Base-by-base conservation (phyloP, 2,888 invertebrate species). In the Catocala fraxini region DNA sequence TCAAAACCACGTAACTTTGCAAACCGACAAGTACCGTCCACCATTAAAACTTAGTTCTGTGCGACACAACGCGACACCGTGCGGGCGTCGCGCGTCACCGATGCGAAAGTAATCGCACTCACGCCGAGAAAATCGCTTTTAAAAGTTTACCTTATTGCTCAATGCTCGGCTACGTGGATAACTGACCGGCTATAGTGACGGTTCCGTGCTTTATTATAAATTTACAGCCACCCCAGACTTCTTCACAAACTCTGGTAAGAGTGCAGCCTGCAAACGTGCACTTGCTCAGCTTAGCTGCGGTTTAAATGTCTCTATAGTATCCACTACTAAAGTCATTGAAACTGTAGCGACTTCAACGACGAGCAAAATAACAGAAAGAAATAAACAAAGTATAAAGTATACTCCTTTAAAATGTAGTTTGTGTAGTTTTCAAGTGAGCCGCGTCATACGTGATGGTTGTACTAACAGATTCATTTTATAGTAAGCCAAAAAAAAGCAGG, bases 21-120 rank as follows among this genome's bases (percentile, higher is more conserved):
- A 73, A 78, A 70, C 77, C 74, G 65, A 76, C 71, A 82, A 87
- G 82, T 84, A 81, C 79, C 80, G 79, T 67, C 81, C 70, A 73
- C 87, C 83, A 88, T 89, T 89, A 89, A 89, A 90, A 89, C 84
- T 89, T 88, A 79, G 56, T 70, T 68, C 65, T 48, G 49, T 39
- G 51, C 63, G 68, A 72, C 68, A 65, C 66, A 57, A 70, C 65
- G 65, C 67, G 68, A 69, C 70, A 68, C 65, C 69, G 75, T 68
- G 70, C 71, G 68, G 68, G 71, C 70, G 60, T 52, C 46, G 53
- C n/a, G 15, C 58, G 42, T 54, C 68, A 67, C 35, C 73, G 65
- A 70, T 57, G 72, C 68, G 71, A 74, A 67, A 75, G 77, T 80
- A 83, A 82, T 80, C 79, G 71, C 64, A 70, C 69, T 45, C 62